phyloP scores from a whole-genome alignment of 2,113 vertebrate genomes.

The Beaufortia kweichowensis region DNA sequence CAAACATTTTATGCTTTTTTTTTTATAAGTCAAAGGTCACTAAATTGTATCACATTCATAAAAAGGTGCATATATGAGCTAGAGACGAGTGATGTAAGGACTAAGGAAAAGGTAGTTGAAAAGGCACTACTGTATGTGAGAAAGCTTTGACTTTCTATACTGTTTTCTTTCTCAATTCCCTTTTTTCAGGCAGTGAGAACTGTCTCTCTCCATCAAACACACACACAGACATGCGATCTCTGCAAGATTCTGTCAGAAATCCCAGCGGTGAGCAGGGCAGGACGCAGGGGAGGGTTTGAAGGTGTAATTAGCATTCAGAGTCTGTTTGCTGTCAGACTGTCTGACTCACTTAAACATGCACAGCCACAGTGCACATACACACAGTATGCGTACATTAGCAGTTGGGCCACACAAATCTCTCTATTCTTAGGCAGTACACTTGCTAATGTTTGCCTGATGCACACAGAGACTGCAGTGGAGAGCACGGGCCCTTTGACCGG shows the following conservation, averaged over 20 bases:
- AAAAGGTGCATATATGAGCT: too few relatives aligned
- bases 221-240: slow-evolving; percentile 17
- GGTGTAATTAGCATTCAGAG: slow-evolving; percentile 50
- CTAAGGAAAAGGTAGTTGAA: not conserved
- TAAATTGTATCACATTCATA: too few relatives aligned
- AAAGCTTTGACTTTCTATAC: not conserved
- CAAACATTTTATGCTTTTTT: too few relatives aligned
- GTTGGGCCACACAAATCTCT: not conserved
- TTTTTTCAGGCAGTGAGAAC: not conserved
- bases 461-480: not conserved
- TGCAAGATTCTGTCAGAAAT: slow-evolving; percentile 24
- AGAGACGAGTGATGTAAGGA: not conserved
- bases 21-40: too few relatives aligned
- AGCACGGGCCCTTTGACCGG: slow-evolving; percentile 13
- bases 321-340: slow-evolving; percentile 42
- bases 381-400: slow-evolving; percentile 3
- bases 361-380: not conserved
- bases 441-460: slow-evolving; percentile 18
- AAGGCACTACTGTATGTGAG: not conserved
- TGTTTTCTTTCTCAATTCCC: slow-evolving; percentile 16
- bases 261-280: slow-evolving; percentile 7
- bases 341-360: slow-evolving; percentile 35
- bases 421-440: slow-evolving; percentile 19
- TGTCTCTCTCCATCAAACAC: not conserved
- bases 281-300: slow-evolving; percentile 39